Base-by-base conservation (phyloP, 1,140 invertebrate genomes). In the Physella acuta region DNA sequence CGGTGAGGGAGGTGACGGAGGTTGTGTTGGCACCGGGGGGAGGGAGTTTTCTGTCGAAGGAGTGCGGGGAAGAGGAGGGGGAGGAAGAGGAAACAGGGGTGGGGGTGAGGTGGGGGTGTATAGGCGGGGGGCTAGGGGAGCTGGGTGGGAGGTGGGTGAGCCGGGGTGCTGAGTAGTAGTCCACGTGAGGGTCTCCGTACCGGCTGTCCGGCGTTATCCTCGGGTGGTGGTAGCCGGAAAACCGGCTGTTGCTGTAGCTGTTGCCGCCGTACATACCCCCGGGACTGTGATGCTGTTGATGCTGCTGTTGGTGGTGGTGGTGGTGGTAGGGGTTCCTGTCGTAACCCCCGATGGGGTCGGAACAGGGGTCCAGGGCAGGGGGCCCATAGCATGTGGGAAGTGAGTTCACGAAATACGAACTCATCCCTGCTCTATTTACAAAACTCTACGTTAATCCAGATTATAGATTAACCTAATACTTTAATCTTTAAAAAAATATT, bases 351-450 rank as follows among this genome's bases (percentile, higher is more conserved):
- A 28, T 75, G 70, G 34, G 74, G 56, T 81, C 78, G 17, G 76
- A 62, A 76, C 78, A 81, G 61, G 76, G 78, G 68, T 81, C 78
- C 52, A 77, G 68, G 30, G 74, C 75, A n/a, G 74, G 72, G n/a
- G 78, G 75, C 11, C 80, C 80, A 61, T 82, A 82, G 72, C 81
- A 82, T 58, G 81, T 75, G 31, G 81, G 80, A 44, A 82, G 72
- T 44, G 81, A 82, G 74, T 82, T 82, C 36, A 82, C 81, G 71
- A 82, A 82, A 75, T 82, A 82, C 49, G 81, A 82, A 69, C 81
- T 82, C 81, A 82, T 82, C 68, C 74, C 44, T 64, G 44, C 8
- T 24, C 49, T n/a, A n/a, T n/a, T n/a, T n/a, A n/a, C n/a, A n/a
- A n/a, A n/a, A n/a, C n/a, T n/a, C n/a, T n/a, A n/a, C n/a, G n/a